Evolutionary conservation across 2,797 vertebrate species (phyloP).

Genomic region (Sitta carolinensis): DNA sequence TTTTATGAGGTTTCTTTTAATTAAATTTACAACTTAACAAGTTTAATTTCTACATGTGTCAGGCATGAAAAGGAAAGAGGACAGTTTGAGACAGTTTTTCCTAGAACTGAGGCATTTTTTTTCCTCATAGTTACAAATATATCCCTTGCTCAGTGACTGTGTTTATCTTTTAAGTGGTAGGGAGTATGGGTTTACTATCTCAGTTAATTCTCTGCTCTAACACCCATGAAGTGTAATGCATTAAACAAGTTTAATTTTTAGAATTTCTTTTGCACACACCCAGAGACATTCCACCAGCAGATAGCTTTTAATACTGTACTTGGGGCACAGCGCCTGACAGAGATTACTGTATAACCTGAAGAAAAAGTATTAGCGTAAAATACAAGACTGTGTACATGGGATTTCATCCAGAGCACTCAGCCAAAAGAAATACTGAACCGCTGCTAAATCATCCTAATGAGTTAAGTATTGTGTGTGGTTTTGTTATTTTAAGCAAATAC

Average conservation of each 20-base stretch:
- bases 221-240: background rate
- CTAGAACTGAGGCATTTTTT: background rate
- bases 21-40: constrained; percentile 27
- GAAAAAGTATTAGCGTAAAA: constrained; percentile 44
- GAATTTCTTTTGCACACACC: background rate
- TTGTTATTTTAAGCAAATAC: constrained; percentile 60
- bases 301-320: background rate
- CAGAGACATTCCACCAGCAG: background rate
- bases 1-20: constrained; percentile 37
- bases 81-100: background rate
- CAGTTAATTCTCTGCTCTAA: background rate
- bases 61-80: background rate
- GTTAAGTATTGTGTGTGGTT: constrained; percentile 43
- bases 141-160: background rate
- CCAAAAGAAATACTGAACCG: constrained; percentile 45
- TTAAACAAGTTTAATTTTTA: constrained; percentile 47
- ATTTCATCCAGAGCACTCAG: constrained; percentile 40
- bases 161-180: background rate
- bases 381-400: constrained; percentile 24
- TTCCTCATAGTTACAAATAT: background rate
- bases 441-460: constrained; percentile 24
- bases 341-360: constrained; percentile 27
- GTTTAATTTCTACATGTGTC: constrained; percentile 14
- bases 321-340: background rate
- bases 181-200: background rate